These are phyloP conservation scores for Halcyon leucocephala DNA, from an alignment of 2,797 vertebrate genomes.

Conservation along the genomic window DNA sequence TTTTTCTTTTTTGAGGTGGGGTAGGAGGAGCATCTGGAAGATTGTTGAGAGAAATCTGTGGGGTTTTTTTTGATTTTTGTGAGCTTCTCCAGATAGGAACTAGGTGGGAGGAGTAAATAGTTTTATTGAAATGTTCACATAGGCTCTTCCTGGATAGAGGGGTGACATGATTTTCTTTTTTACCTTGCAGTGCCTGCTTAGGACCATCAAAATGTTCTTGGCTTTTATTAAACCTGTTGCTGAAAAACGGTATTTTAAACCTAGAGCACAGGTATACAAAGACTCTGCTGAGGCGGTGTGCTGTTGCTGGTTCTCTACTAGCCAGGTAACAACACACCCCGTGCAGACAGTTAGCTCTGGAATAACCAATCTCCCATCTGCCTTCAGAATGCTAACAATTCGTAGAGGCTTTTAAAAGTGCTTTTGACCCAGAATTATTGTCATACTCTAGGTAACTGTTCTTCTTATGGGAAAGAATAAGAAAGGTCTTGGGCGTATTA, in stretches of 20 bases:
- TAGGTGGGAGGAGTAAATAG: constrained; percentile 65
- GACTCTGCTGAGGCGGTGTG: not conserved
- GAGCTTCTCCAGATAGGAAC: constrained; percentile 48
- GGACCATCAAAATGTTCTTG: not conserved
- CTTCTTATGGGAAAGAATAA: not conserved
- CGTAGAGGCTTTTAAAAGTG: not conserved
- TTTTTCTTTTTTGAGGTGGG: not conserved
- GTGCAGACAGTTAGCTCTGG: not conserved
- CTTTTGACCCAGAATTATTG: not conserved
- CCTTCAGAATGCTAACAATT: not conserved
- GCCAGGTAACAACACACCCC: not conserved
- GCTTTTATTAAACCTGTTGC: constrained; percentile 18
- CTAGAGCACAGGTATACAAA: not conserved
- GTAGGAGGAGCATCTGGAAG: not conserved
- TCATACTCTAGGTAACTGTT: not conserved
- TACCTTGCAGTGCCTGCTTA: not conserved
- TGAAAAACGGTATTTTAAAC: not conserved
- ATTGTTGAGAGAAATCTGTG: not conserved
- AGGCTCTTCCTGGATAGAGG: constrained; percentile 8
- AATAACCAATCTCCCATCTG: not conserved
- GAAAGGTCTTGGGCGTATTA: not conserved
- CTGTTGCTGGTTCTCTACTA: not conserved
- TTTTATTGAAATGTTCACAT: constrained; percentile 54
- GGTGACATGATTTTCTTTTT: constrained; percentile 22
- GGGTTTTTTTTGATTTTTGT: not conserved